A percentile compares a stretch with the other conserved stretches of the same genome.
Evolutionary conservation across 2,797 vertebrate species (phyloP).

Genomic region (Sebastes oblongus): DNA sequence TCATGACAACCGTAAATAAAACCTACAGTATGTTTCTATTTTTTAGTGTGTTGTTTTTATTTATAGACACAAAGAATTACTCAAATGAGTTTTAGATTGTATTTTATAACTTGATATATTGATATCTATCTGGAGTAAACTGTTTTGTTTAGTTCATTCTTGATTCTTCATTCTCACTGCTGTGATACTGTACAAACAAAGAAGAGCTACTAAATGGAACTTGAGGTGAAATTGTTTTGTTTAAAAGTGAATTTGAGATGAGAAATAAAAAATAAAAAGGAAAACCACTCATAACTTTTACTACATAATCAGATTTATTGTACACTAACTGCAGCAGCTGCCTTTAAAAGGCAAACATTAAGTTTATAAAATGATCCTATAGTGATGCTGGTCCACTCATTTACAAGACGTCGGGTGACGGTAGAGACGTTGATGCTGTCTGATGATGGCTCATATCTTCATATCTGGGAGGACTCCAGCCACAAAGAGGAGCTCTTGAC

Average conservation of each 20-base stretch:
- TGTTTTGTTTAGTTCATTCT: not conserved
- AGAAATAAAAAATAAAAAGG: not conserved
- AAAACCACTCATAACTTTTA: not conserved
- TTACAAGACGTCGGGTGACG: conserved; percentile 34
- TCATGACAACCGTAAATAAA: conserved; percentile 88
- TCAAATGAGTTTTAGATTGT: not conserved
- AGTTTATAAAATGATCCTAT: conserved; percentile 60
- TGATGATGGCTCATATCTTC: conserved; percentile 32
- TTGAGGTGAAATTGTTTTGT: not conserved
- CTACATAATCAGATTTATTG: conserved; percentile 61
- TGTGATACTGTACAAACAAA: too few species aligned
- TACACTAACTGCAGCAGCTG: conserved; percentile 46
- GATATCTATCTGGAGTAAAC: too few species aligned
- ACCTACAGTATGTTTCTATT: conserved; percentile 85
- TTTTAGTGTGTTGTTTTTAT: conserved; percentile 10
- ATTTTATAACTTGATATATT: not conserved
- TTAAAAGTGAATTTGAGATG: not conserved
- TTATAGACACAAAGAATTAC: not conserved
- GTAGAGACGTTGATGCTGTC: not conserved
- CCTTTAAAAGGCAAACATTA: conserved; percentile 48
- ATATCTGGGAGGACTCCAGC: conserved; percentile 89
- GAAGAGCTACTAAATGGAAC: not conserved
- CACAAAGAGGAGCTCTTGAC: conserved; percentile 71
- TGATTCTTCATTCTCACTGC: not conserved
- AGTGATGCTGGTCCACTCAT: conserved; percentile 30